These are phyloP conservation scores for Steinernema hermaphroditum DNA, from an alignment of 2,888 invertebrate species.

Conservation along the genomic window DNA sequence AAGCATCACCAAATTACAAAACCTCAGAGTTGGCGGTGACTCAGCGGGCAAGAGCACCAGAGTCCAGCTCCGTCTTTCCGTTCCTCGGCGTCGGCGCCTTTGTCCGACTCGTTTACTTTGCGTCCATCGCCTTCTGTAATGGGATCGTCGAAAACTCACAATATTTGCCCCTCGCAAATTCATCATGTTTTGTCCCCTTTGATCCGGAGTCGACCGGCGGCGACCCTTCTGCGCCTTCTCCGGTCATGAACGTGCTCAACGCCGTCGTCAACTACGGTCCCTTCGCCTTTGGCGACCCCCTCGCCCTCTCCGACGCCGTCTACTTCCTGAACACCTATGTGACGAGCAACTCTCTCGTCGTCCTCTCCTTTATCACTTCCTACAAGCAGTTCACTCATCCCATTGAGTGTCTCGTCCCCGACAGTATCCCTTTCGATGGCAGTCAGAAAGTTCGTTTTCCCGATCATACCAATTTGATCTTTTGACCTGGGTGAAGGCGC, in stretches of 20 bases:
- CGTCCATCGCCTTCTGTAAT: conserved; percentile 4
- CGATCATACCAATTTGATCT: too few relatives aligned
- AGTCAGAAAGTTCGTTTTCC: conserved; percentile 37
- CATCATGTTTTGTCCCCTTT: conserved; percentile 11
- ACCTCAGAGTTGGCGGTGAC: too few relatives aligned
- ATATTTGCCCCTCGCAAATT: conserved; percentile 14
- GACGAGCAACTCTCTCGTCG: conserved; percentile 23
- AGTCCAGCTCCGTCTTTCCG: too few relatives aligned
- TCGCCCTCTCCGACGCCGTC: conserved; percentile 33
- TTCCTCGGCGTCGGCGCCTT: neutral
- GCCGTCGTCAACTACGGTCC: conserved; percentile 35
- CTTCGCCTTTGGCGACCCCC: conserved; percentile 31
- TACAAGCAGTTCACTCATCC: conserved; percentile 28
- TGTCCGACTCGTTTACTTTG: conserved; percentile 14
- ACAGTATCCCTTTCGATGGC: conserved; percentile 36
- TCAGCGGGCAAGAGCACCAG: too few relatives aligned
- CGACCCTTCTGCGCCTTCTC: neutral
- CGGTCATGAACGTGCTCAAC: conserved; percentile 34
- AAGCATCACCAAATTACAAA: too few relatives aligned
- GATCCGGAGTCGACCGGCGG: neutral
- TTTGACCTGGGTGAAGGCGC: too few relatives aligned
- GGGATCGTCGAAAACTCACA: conserved; percentile 23
- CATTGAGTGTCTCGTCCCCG: conserved; percentile 35
- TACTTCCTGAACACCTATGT: conserved; percentile 34
- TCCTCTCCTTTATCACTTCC: conserved; percentile 16